Percentiles rank a stretch among this genome's conserved stretches.
phyloP scores from a whole-genome alignment of 2,113 vertebrate genomes.

The Oncorhynchus masou region DNA sequence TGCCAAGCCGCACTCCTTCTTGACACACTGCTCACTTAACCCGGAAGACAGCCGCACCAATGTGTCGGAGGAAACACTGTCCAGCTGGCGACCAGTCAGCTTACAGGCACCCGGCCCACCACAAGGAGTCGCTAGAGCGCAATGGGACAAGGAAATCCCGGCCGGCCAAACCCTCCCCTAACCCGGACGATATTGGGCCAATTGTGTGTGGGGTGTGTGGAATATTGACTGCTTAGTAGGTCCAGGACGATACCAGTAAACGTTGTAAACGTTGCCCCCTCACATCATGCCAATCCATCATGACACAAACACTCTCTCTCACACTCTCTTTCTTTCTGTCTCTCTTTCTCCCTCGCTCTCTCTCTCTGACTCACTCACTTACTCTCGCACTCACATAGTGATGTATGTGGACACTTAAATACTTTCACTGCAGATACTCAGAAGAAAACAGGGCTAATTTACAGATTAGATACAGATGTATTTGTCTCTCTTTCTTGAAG shows the following conservation, averaged over 20 bases:
- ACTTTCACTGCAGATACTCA: background rate
- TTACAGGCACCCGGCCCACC: no score
- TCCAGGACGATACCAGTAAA: no score
- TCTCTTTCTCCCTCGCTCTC: background rate
- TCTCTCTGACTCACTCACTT: background rate
- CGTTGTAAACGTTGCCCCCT: background rate
- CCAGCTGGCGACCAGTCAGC: no score
- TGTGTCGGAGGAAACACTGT: no score
- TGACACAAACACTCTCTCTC: slow-evolving; percentile 1
- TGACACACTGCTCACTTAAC: no score
- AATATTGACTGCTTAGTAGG: no score
- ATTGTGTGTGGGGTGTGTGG: background rate
- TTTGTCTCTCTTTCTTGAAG: background rate
- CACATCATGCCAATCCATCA: background rate
- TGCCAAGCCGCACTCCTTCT: no score
- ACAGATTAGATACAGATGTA: background rate
- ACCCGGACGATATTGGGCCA: no score
- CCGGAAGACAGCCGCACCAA: no score
- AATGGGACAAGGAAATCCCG: no score
- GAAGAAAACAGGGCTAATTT: background rate
- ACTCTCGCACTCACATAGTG: background rate
- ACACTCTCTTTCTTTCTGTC: background rate
- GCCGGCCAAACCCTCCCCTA: no score
- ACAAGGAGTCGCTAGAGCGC: no score
- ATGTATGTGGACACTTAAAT: background rate